Conservation (phyloP, 2,797 vertebrate species). For the Anguilla megastoma region DNA sequence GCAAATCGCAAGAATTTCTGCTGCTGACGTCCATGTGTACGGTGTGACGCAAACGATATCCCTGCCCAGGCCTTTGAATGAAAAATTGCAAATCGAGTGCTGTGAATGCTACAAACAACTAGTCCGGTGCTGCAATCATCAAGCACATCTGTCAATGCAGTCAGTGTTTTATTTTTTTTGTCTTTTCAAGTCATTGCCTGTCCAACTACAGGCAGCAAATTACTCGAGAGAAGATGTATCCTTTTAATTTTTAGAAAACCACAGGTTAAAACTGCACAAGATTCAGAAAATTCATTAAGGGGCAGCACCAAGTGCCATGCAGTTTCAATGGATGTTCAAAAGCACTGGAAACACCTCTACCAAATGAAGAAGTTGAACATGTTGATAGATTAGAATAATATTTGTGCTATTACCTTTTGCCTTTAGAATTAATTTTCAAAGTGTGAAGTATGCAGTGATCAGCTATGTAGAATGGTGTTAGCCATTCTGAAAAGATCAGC, state of each 20-base stretch:
- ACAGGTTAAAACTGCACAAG: background rate
- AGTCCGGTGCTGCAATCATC: background rate
- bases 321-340: background rate
- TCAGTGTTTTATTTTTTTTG: background rate
- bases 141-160: background rate
- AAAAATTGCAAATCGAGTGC: background rate
- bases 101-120: background rate
- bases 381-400: background rate
- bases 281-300: background rate
- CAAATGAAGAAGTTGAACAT: background rate
- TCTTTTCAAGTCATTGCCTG: constrained; percentile 3
- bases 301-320: background rate
- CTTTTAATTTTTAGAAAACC: background rate
- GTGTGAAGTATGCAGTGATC: background rate
- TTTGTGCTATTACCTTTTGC: background rate
- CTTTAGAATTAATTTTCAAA: background rate
- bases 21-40: background rate
- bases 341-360: background rate
- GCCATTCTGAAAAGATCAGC: background rate
- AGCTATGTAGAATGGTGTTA: background rate
- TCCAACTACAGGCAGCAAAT: background rate
- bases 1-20: background rate
- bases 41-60: background rate
- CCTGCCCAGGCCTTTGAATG: background rate
- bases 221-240: background rate